Percentiles rank a stretch among this genome's conserved stretches.
phyloP scores from a whole-genome alignment of 2,888 invertebrate genomes.

The Podabrus alpinus region DNA sequence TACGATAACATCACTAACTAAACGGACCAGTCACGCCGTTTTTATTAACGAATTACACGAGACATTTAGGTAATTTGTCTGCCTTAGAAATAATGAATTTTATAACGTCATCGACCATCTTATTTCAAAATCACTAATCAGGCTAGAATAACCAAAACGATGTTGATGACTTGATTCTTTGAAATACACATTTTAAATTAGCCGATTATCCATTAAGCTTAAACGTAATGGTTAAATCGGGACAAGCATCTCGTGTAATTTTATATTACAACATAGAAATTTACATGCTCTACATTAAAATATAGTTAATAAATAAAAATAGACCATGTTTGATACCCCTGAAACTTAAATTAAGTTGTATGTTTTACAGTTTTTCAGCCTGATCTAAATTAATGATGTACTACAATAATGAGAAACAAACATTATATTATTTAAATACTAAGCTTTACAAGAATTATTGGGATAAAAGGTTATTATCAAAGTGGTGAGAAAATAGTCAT shows the following conservation, averaged over 20 bases:
- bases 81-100: conserved; percentile 44
- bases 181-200: conserved; percentile 21
- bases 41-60: conserved; percentile 53
- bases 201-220: not conserved
- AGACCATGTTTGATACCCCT: not conserved
- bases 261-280: not conserved
- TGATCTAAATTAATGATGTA: not conserved
- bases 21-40: conserved; percentile 55
- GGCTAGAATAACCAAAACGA: conserved; percentile 32
- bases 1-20: conserved; percentile 53
- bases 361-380: not conserved
- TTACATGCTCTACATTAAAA: not conserved
- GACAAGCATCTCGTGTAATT: not conserved
- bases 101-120: conserved; percentile 38
- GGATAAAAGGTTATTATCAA: too few species aligned
- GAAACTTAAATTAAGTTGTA: not conserved
- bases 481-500: too few species aligned
- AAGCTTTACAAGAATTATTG: too few species aligned
- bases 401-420: not conserved
- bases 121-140: conserved; percentile 32
- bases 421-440: too few species aligned
- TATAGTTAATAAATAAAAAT: not conserved
- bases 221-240: not conserved
- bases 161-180: conserved; percentile 37
- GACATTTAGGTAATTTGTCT: conserved; percentile 52